phyloP scores from a whole-genome alignment of 2,113 vertebrate species.

The Muntiacus reevesi region DNA sequence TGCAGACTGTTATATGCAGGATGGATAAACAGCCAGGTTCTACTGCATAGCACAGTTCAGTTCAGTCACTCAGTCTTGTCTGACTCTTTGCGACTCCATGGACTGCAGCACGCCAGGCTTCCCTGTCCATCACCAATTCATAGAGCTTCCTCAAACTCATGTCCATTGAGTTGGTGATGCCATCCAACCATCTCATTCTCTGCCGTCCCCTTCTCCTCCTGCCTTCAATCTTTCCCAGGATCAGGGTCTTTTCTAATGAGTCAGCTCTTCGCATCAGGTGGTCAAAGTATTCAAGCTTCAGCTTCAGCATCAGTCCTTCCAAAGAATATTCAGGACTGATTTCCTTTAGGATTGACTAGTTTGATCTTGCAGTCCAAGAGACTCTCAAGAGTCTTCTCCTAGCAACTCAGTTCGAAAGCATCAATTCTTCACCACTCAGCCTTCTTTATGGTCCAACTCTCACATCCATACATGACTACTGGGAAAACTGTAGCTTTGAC shows the following conservation, averaged over 20 bases:
- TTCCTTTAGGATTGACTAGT: not conserved
- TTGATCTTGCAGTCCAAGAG: not conserved
- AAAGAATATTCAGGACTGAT: not conserved
- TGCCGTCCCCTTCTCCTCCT: not conserved
- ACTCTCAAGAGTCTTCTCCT: not conserved
- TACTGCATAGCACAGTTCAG: not conserved
- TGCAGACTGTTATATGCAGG: not conserved
- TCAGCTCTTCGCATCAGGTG: not conserved
- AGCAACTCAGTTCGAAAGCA: not conserved
- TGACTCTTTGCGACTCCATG: not conserved
- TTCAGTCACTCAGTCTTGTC: not conserved
- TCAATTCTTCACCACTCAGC: not conserved
- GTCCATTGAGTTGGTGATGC: not conserved
- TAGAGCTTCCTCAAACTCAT: not conserved
- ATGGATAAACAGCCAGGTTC: not conserved
- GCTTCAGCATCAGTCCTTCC: not conserved
- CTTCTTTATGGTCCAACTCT: not conserved
- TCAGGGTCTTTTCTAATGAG: not conserved
- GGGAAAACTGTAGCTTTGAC: not conserved
- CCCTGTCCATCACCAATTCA: not conserved
- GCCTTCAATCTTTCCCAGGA: not conserved
- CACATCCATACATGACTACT: not conserved
- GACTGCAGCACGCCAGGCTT: not conserved
- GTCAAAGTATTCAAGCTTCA: not conserved
- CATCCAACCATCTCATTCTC: not conserved